A percentile compares a stretch with the other conserved stretches of the same genome.
phyloP scores from a whole-genome alignment of 1,140 invertebrate species.

The Sitobion miscanthi region DNA sequence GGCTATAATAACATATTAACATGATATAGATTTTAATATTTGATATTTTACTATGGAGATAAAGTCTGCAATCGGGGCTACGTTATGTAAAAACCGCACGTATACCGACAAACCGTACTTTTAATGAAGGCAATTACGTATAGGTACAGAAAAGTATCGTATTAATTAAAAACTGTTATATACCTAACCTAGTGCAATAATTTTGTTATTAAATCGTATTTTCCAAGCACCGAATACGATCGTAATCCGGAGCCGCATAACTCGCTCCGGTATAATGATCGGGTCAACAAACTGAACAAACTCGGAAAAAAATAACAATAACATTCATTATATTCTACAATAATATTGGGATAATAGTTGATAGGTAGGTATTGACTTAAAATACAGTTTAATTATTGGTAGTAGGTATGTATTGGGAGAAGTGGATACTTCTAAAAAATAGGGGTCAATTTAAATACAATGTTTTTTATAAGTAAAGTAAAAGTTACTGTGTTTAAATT shows the following conservation, averaged over 20 bases:
- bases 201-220: not conserved
- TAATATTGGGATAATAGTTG: not conserved
- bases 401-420: not conserved
- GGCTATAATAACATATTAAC: constrained; percentile 17
- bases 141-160: not conserved
- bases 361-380: not conserved
- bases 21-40: not conserved
- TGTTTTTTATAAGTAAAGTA: not conserved
- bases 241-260: not conserved
- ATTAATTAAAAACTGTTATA: constrained; percentile 4
- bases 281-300: constrained; percentile 7
- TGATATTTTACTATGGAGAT: not conserved
- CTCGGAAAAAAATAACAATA: not conserved
- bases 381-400: not conserved
- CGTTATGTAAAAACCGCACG: not conserved
- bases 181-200: not conserved
- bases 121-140: not conserved
- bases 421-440: not conserved
- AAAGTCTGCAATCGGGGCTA: not conserved
- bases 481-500: not conserved
- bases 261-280: not conserved
- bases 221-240: not conserved
- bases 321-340: not conserved
- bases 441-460: not conserved
- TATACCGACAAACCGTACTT: not conserved